Evolutionary conservation across 2,797 vertebrate species (phyloP).

Genomic region (Sparidentex hasta): DNA sequence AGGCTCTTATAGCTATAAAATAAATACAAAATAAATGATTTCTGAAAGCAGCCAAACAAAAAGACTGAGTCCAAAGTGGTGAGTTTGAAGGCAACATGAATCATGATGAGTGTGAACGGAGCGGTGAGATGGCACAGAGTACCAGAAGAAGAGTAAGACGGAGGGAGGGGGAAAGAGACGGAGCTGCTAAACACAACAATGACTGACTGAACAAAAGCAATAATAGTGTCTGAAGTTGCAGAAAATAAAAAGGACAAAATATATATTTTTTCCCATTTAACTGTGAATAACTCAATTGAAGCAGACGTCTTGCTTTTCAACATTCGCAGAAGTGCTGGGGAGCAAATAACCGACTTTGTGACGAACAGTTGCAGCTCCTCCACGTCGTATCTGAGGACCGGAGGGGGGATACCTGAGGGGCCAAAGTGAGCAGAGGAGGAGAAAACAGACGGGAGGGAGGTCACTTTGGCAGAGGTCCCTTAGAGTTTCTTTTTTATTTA

Average conservation of each 20-base stretch:
- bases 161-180: slow-evolving; percentile 15
- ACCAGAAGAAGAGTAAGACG: slow-evolving; percentile 65
- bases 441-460: slow-evolving; percentile 46
- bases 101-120: slow-evolving; percentile 39
- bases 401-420: slow-evolving; percentile 77
- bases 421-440: slow-evolving; percentile 69
- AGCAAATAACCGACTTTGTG: slow-evolving; percentile 28
- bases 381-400: slow-evolving; percentile 25
- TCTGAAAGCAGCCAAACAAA: slow-evolving; percentile 77
- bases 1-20: slow-evolving; percentile 79
- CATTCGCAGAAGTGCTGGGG: slow-evolving; percentile 41
- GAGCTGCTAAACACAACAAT: slow-evolving; percentile 52
- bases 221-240: slow-evolving; percentile 34
- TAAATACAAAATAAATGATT: slow-evolving; percentile 86
- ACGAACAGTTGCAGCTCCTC: slow-evolving; percentile 34
- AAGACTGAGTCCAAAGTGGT: slow-evolving; percentile 40
- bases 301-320: slow-evolving; percentile 33
- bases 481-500: slow-evolving; percentile 31
- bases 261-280: background rate
- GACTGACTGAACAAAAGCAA: slow-evolving; percentile 30
- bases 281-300: slow-evolving; percentile 45
- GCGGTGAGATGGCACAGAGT: slow-evolving; percentile 41
- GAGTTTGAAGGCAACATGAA: slow-evolving; percentile 76
- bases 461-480: slow-evolving; percentile 81
- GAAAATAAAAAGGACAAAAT: slow-evolving; percentile 6